Evolutionary conservation across 2,888 invertebrate genomes (phyloP), one percentile per base, ranked within the genome.

Genomic region (Mycalesis mineus): DNA sequence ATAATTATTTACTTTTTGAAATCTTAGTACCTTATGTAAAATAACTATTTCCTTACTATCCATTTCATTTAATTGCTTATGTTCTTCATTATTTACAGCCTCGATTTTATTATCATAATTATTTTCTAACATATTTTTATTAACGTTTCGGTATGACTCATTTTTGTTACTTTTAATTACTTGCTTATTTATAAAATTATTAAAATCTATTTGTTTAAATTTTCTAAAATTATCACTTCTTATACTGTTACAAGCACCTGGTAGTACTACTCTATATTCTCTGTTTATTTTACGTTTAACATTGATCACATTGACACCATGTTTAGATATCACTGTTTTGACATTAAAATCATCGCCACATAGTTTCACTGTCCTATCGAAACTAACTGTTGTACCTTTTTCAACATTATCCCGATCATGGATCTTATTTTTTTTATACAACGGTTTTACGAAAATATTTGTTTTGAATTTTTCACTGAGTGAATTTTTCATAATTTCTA

Each of bases 401-500:
- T 77, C 71, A 49, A 66, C 69, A 39, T 74, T 73, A 45, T 72
- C 71, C 45, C 58, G 58, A 11, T 64, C 60, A 37, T 64, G 55
- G 22, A 64, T 62, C 60, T 70, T 78, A 1, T 76, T 60, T 71
- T 80, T 84, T 60, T 70, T 77, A 56, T 88, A 88, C 42, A 88
- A 73, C 6, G 88, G 88, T 75, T 76, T 80, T 0, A 88, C 88
- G 39, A 82, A 77, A 9, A 74, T 64, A 44, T 80, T 79, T 11
- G 69, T 75, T 65, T 74, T 77, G 36, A 87, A 87, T 68, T 80
- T 84, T 47, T 77, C 72, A 48, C 71, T 71, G 14, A 61, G 57
- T 33, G 61, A 61, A 55, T 62, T 66, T 57, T 62, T 61, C 67
- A 69, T 68, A 64, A 58, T 64, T 66, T 55, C 58, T 57, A 62